phyloP scores from a whole-genome alignment of 2,797 vertebrate genomes.

The Rhynchonycteris naso region DNA sequence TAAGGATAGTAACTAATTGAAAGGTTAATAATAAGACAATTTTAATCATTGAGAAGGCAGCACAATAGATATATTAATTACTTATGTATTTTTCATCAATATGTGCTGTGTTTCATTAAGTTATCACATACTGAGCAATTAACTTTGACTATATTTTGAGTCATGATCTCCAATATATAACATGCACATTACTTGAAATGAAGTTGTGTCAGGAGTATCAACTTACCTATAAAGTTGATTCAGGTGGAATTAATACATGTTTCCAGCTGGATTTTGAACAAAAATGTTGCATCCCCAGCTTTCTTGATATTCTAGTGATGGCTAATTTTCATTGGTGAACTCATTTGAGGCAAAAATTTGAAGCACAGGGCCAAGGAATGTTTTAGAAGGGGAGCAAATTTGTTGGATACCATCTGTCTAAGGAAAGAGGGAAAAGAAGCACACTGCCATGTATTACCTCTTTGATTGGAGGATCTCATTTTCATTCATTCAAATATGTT shows the following conservation, averaged over 20 bases:
- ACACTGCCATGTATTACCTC: not conserved
- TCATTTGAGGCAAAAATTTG: constrained; percentile 18
- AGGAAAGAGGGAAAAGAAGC: not conserved
- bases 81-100: constrained; percentile 21
- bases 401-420: constrained; percentile 33
- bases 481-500: constrained; percentile 15
- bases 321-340: constrained; percentile 24
- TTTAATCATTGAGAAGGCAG: not conserved
- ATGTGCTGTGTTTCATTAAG: constrained; percentile 37
- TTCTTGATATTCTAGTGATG: constrained; percentile 33
- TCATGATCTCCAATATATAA: not conserved
- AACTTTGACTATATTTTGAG: not conserved
- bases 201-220: constrained; percentile 24
- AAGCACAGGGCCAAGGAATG: not conserved
- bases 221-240: constrained; percentile 28
- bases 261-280: constrained; percentile 44
- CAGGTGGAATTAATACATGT: not conserved
- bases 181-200: not conserved
- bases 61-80: constrained; percentile 9
- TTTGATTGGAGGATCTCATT: constrained; percentile 28
- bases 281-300: not conserved
- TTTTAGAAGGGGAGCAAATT: constrained; percentile 38
- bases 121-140: constrained; percentile 44
- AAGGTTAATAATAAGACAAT: constrained; percentile 21
- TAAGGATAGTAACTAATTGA: constrained; percentile 18